phyloP scores from a whole-genome alignment of 2,113 vertebrate species.

The Sceloporus undulatus region DNA sequence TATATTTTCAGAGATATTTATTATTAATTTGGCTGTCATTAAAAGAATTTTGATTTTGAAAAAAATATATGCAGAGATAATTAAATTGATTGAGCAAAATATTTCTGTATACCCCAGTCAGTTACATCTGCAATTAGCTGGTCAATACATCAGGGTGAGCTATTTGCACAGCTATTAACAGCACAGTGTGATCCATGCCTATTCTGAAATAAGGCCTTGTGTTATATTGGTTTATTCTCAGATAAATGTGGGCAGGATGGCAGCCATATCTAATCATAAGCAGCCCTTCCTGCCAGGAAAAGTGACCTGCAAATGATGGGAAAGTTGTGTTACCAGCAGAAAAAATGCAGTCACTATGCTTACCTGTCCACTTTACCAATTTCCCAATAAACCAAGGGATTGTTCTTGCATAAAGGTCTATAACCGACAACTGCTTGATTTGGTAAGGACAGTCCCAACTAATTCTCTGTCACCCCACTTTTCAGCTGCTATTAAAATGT shows the following conservation, averaged over 20 bases:
- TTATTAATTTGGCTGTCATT: too few species aligned
- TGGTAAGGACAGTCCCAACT: background rate
- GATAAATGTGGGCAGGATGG: background rate
- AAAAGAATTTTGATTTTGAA: too few species aligned
- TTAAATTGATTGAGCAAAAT: conserved; percentile 13
- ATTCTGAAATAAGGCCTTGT: background rate
- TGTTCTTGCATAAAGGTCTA: background rate
- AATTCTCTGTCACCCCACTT: background rate
- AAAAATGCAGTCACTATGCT: background rate
- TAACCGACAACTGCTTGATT: background rate
- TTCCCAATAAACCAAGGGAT: background rate
- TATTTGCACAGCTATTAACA: background rate
- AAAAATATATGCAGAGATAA: background rate
- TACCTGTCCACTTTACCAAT: background rate
- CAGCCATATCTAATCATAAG: background rate
- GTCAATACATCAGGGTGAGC: background rate
- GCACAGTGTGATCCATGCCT: background rate
- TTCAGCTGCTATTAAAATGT: background rate
- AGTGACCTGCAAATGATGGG: background rate
- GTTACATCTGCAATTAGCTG: background rate
- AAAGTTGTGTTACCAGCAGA: background rate
- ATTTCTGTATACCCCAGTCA: background rate
- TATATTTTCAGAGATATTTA: too few species aligned
- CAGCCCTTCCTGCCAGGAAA: background rate
- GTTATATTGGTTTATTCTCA: background rate